Base-by-base conservation (phyloP, 1,140 invertebrate species). In the Aricia agestis region DNA sequence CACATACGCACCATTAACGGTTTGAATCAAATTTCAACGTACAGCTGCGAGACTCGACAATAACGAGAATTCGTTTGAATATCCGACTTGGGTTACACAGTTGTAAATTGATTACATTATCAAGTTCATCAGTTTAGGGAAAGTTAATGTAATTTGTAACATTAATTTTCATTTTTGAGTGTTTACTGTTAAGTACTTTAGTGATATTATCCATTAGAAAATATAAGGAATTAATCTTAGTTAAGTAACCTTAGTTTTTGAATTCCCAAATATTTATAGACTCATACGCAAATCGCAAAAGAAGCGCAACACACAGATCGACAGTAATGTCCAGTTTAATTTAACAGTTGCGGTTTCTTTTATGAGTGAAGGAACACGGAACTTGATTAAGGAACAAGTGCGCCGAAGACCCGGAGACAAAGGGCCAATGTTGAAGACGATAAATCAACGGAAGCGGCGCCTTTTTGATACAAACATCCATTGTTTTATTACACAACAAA, bases 21-120 rank as follows among this genome's bases (percentile, higher is more conserved):
- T 74, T 74, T 79, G 86, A 86, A 84, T 90, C 83, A 82, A 84
- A 86, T 88, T 83, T 80, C 85, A 84, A 77, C 74, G 81, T 86
- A 84, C 86, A 89, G 83, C 86, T 89, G 86, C 75, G 74, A 70
- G 61, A 75, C 72, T 76, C 73, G 77, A 82, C 77, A 82, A 84
- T 80, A 68, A 78, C 45, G 58, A 72, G 77, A 74, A 68, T 19
- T 32, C 59, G n/a, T 25, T 52, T 68, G 32, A 59, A 59, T 58
- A 25, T 31, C 17, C 45, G 45, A 68, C 52, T 68, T 68, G 58
- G 59, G 19, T 63, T 63, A 63, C 59, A 63, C 18, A 11, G 19
- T 63, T 25, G 19, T 63, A 63, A 63, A 63, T 63, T 18, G 25
- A 63, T 63, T 59, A 59, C 18, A 59, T 19, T 19, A 19, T 52